These are phyloP conservation scores for Caenorhabditis brenneri DNA, from an alignment of 1,140 invertebrate genomes.

Conservation along the genomic window DNA sequence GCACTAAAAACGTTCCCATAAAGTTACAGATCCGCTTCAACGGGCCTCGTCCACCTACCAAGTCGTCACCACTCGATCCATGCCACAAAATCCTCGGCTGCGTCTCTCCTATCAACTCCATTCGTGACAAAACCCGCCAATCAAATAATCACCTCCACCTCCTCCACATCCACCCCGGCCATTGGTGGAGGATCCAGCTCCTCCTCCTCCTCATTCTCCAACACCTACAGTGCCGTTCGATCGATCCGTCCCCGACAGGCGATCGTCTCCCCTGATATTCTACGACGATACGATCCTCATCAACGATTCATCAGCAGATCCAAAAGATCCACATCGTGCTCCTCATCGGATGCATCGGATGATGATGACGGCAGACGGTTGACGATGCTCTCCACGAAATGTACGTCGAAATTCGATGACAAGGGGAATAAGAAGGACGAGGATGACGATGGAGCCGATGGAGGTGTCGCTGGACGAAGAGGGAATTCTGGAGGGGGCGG, in stretches of 20 bases:
- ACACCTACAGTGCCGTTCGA: slow-evolving; percentile 55
- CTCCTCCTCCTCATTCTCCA: neutral
- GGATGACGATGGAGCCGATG: slow-evolving; percentile 2
- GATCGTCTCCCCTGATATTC: slow-evolving; percentile 62
- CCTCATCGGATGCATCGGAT: slow-evolving; percentile 60
- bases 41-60: slow-evolving; percentile 34
- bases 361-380: slow-evolving; percentile 54
- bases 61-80: slow-evolving; percentile 26
- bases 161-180: neutral
- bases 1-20: neutral
- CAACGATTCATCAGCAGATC: slow-evolving; percentile 51
- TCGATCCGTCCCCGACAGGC: slow-evolving; percentile 60
- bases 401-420: neutral
- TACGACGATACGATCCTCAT: slow-evolving; percentile 57
- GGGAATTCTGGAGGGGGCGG: neutral
- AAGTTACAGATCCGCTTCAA: slow-evolving; percentile 45
- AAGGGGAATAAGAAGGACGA: neutral
- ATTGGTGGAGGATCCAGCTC: too few relatives aligned
- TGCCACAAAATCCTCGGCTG: slow-evolving; percentile 30
- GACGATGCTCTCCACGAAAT: slow-evolving; percentile 35
- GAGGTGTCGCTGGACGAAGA: neutral
- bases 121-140: neutral
- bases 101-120: neutral
- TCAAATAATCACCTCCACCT: neutral
- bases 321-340: slow-evolving; percentile 61